phyloP scores from a whole-genome alignment of 37 sponge, comb jelly and placozoan genomes.

The Cliona cf. orientalis region DNA sequence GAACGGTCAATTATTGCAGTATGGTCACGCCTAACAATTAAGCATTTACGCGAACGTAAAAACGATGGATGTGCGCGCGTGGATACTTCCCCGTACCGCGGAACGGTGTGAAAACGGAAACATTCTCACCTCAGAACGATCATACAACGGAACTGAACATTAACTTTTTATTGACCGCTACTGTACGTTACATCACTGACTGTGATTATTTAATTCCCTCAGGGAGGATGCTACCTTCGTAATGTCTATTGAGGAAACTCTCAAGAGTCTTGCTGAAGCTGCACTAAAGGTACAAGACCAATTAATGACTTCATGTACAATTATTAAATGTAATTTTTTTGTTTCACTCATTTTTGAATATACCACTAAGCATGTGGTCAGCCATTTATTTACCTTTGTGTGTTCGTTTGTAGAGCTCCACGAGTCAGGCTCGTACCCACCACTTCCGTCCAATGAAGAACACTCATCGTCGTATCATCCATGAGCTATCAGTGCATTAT shows the following conservation, averaged over 20 bases:
- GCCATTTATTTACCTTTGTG: neutral
- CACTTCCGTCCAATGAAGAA: slow-evolving; percentile 63
- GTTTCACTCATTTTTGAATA: neutral
- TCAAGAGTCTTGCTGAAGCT: slow-evolving; percentile 20
- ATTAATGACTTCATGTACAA: too few relatives aligned
- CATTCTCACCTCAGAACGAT: too few relatives aligned
- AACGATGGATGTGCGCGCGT: too few relatives aligned
- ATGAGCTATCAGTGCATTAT: slow-evolving; percentile 81
- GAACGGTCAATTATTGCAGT: too few relatives aligned
- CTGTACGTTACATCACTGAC: neutral
- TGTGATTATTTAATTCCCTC: neutral
- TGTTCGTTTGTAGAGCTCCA: neutral
- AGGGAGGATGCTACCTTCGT: slow-evolving; percentile 13
- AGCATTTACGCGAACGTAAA: too few relatives aligned
- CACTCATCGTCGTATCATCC: slow-evolving; percentile 62
- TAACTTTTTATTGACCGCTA: too few relatives aligned
- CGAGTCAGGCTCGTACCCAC: neutral
- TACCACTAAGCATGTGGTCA: too few relatives aligned
- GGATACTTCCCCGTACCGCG: too few relatives aligned
- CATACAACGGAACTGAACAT: too few relatives aligned
- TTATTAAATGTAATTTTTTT: neutral
- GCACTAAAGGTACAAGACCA: slow-evolving; percentile 39
- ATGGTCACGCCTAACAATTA: too few relatives aligned
- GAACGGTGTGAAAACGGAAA: too few relatives aligned
- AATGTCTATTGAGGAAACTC: slow-evolving; percentile 11